These are phyloP conservation scores for Malthinus flaveolus DNA, from an alignment of 2,888 invertebrate genomes.

Conservation along the genomic window DNA sequence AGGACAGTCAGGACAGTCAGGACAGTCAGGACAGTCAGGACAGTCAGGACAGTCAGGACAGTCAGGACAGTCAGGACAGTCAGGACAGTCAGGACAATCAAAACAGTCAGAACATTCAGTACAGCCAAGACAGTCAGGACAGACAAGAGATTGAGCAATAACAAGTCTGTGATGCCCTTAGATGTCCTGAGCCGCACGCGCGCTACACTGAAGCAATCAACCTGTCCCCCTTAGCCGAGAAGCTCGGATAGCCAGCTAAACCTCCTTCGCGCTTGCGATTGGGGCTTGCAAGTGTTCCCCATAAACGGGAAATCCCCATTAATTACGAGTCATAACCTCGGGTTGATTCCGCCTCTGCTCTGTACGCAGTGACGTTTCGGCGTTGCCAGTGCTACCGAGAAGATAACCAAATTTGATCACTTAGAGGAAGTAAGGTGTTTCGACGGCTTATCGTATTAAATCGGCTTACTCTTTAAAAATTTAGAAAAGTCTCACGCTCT, in stretches of 20 bases:
- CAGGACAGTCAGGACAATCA: no score
- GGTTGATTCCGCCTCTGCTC: slow-evolving; percentile 71
- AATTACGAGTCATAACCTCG: slow-evolving; percentile 69
- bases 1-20: no score
- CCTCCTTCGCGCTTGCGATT: slow-evolving; percentile 70
- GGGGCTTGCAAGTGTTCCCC: slow-evolving; percentile 64
- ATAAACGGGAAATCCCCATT: slow-evolving; percentile 64
- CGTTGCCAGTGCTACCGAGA: slow-evolving; percentile 47
- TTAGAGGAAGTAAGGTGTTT: neutral
- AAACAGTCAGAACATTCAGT: no score
- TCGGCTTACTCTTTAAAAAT: no score
- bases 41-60: no score
- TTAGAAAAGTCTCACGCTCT: no score
- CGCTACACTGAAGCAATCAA: slow-evolving; percentile 68
- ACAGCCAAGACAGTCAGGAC: no score
- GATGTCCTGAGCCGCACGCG: slow-evolving; percentile 66
- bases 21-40: no score
- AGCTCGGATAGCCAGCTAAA: slow-evolving; percentile 69
- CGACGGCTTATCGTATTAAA: no score
- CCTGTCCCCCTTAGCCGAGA: slow-evolving; percentile 51
- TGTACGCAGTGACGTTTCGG: slow-evolving; percentile 52
- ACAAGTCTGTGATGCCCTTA: slow-evolving; percentile 70
- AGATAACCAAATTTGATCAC: neutral
- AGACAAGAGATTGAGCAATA: slow-evolving; percentile 64
- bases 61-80: no score